Evolutionary conservation across 2,888 invertebrate genomes (phyloP).

Genomic region (Hyposoter didymator): DNA sequence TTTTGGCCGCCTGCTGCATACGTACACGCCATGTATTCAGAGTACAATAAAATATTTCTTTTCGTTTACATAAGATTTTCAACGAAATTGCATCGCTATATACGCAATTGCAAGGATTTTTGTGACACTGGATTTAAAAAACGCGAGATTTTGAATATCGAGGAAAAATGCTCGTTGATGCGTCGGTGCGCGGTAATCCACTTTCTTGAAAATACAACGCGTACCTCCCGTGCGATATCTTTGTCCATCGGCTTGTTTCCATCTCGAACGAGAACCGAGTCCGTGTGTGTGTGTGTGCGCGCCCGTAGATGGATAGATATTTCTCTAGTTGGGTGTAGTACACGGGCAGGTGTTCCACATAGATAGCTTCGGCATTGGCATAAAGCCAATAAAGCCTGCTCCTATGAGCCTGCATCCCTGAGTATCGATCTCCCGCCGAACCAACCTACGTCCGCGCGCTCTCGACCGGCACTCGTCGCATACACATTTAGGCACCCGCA

Average conservation of each 20-base stretch:
- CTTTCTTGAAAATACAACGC: background rate
- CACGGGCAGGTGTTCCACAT: constrained; percentile 82
- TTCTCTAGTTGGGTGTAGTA: constrained; percentile 49
- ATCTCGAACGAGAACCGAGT: constrained; percentile 27
- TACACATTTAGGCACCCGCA: background rate
- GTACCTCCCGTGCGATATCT: background rate
- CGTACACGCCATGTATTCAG: too few species aligned
- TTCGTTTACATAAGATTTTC: constrained; percentile 11
- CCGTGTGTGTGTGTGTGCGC: too few species aligned
- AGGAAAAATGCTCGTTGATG: background rate
- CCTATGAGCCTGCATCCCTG: constrained; percentile 74
- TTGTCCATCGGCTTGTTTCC: background rate
- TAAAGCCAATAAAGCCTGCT: constrained; percentile 80
- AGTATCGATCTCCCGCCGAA: constrained; percentile 70
- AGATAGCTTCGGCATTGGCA: constrained; percentile 82
- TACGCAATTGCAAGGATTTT: background rate
- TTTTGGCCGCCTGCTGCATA: background rate
- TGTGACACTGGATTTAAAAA: background rate
- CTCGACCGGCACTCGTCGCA: constrained; percentile 23
- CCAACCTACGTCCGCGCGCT: constrained; percentile 29
- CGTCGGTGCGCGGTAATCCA: background rate
- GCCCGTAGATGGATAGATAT: constrained; percentile 6
- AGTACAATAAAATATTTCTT: constrained; percentile 1
- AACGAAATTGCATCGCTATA: background rate
- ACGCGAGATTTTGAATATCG: too few species aligned